Conservation (phyloP, 2,888 invertebrate species). For the Pterobdella sp. region DNA sequence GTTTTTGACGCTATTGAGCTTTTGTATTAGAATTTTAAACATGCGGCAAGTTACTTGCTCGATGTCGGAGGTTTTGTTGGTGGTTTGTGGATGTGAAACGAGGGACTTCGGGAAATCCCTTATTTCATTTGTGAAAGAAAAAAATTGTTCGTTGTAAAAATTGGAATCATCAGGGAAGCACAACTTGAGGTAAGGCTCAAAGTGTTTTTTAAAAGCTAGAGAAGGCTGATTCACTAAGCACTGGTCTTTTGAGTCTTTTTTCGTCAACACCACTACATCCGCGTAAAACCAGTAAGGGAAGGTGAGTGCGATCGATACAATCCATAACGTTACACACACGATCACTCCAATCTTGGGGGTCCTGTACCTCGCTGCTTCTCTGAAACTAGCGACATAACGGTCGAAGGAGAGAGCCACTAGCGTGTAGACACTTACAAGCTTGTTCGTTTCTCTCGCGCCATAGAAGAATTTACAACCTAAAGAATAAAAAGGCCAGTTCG, state of each 20-base stretch:
- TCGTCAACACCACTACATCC: background rate
- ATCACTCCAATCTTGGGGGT: conserved; percentile 31
- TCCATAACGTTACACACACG: conserved; percentile 34
- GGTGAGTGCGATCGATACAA: conserved; percentile 28
- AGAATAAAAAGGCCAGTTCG: conserved; percentile 33
- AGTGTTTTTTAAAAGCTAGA: background rate
- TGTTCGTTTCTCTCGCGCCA: conserved; percentile 33
- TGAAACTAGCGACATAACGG: conserved; percentile 35
- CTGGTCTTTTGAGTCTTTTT: background rate
- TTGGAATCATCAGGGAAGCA: background rate
- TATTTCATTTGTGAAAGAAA: no score
- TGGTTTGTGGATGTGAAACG: background rate
- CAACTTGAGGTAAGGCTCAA: background rate
- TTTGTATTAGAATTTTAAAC: background rate
- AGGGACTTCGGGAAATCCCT: background rate
- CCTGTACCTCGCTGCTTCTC: conserved; percentile 31
- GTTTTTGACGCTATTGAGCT: background rate
- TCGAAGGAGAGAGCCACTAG: conserved; percentile 35
- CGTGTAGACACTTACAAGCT: conserved; percentile 34
- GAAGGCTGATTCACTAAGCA: background rate
- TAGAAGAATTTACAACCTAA: conserved; percentile 31
- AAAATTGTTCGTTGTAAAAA: background rate
- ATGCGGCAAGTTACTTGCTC: background rate
- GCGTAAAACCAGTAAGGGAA: conserved; percentile 35
- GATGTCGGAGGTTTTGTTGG: background rate